Evolutionary conservation across 2,888 invertebrate species (phyloP).

Genomic region (Onchidella celtica): DNA sequence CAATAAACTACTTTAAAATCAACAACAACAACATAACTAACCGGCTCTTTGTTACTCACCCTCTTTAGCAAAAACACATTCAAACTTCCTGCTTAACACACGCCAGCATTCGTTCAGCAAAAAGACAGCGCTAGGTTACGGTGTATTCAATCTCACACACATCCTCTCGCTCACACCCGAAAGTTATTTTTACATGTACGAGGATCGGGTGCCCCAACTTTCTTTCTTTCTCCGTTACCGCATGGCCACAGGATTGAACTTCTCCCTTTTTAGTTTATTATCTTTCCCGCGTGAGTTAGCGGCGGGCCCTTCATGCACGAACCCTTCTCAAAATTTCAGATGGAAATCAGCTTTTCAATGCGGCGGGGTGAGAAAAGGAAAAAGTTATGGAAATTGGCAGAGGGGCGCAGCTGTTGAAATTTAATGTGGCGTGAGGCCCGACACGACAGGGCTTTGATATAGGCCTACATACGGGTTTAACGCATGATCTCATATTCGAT

Average conservation of each 20-base stretch:
- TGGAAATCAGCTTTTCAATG: no score
- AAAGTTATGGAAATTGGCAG: no score
- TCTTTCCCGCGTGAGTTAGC: neutral
- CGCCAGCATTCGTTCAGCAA: neutral
- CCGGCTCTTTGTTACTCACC: neutral
- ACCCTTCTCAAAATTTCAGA: no score
- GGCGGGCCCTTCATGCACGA: no score
- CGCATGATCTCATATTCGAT: no score
- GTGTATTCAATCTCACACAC: neutral
- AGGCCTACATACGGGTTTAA: no score
- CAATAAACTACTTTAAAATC: neutral
- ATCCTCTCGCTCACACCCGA: neutral
- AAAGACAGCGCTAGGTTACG: neutral
- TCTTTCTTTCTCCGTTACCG: neutral
- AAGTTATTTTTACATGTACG: conserved; percentile 9
- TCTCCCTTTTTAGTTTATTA: neutral
- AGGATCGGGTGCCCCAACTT: neutral
- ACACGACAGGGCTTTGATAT: no score
- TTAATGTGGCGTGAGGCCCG: no score
- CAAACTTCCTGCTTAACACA: neutral
- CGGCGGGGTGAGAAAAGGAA: no score
- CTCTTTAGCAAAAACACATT: no score
- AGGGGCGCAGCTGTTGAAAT: no score
- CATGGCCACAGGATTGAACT: neutral
- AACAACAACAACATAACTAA: neutral